Conservation (phyloP, 2,888 invertebrate species). For the Dynastes tityus region DNA sequence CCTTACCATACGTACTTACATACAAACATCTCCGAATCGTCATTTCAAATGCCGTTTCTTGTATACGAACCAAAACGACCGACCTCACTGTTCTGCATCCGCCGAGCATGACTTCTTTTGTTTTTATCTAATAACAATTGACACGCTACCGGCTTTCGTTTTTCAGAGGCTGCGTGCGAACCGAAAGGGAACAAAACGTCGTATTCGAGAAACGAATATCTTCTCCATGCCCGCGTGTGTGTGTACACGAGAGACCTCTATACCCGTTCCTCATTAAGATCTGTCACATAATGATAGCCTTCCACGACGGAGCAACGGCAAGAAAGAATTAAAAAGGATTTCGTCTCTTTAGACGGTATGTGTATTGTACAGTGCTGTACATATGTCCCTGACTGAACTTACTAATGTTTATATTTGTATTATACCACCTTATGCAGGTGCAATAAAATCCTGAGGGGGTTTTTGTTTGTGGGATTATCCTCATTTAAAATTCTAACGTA, state of each 20-base stretch:
- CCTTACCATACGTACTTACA: too few species aligned
- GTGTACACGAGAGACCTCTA: background rate
- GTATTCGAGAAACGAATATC: conserved; percentile 17
- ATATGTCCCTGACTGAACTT: too few species aligned
- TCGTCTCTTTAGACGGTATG: conserved; percentile 54
- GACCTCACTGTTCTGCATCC: conserved; percentile 26
- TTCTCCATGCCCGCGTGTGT: background rate
- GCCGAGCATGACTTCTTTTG: conserved; percentile 36
- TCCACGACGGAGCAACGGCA: conserved; percentile 64
- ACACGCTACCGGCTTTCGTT: conserved; percentile 24
- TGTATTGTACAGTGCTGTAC: too few species aligned
- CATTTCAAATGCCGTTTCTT: too few species aligned
- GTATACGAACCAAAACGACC: background rate
- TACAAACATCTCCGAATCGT: too few species aligned
- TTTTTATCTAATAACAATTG: conserved; percentile 41
- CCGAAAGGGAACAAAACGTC: conserved; percentile 16
- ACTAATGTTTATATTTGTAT: too few species aligned
- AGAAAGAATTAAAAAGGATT: conserved; percentile 58
- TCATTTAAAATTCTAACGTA: too few species aligned
- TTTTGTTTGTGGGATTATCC: too few species aligned
- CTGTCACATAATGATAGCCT: conserved; percentile 67
- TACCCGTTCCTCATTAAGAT: conserved; percentile 62
- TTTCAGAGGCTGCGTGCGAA: conserved; percentile 24
- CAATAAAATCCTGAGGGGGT: too few species aligned
- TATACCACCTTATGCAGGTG: too few species aligned